A percentile compares a stretch with the other conserved stretches of the same genome.
These are phyloP conservation scores for Oegoconia quadripuncta DNA, from an alignment of 2,888 invertebrate genomes.

Conservation along the genomic window DNA sequence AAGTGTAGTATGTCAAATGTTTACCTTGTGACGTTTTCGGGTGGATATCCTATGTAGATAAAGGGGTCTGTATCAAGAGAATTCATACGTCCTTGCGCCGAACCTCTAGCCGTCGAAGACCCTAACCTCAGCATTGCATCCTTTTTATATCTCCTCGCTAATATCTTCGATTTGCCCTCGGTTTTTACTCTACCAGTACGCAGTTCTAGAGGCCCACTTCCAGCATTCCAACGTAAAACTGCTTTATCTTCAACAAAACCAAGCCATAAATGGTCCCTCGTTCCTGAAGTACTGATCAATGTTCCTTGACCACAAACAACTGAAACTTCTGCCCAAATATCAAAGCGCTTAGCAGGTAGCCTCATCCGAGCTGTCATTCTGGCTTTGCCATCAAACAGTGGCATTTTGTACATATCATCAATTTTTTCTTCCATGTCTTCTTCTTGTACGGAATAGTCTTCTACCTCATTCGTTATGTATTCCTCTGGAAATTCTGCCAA, in stretches of 20 bases:
- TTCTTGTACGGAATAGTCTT: constrained; percentile 42
- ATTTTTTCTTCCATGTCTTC: constrained; percentile 52
- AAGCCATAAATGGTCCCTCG: constrained; percentile 69
- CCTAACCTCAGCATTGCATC: constrained; percentile 63
- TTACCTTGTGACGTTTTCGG: constrained; percentile 66
- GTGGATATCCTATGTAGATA: constrained; percentile 61
- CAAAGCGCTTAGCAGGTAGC: constrained; percentile 64
- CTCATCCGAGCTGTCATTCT: constrained; percentile 55
- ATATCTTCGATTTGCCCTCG: constrained; percentile 58
- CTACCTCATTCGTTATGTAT: constrained; percentile 47
- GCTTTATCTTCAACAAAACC: constrained; percentile 60
- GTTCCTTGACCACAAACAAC: constrained; percentile 62
- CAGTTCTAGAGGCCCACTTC: constrained; percentile 59
- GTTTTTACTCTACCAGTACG: constrained; percentile 56
- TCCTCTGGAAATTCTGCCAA: constrained; percentile 37
- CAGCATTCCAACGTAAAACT: constrained; percentile 62
- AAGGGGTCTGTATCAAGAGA: constrained; percentile 65
- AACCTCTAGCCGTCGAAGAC: constrained; percentile 49
- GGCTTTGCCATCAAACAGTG: constrained; percentile 64
- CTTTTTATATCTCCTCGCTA: constrained; percentile 64
- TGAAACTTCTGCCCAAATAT: constrained; percentile 70
- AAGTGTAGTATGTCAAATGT: constrained; percentile 15
- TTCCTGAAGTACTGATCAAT: constrained; percentile 59
- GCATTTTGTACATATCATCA: constrained; percentile 52
- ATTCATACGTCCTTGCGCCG: constrained; percentile 62